Evolutionary conservation across 2,888 invertebrate genomes (phyloP), one percentile per base, ranked within the genome.

Genomic region (Synergus japonicus): DNA sequence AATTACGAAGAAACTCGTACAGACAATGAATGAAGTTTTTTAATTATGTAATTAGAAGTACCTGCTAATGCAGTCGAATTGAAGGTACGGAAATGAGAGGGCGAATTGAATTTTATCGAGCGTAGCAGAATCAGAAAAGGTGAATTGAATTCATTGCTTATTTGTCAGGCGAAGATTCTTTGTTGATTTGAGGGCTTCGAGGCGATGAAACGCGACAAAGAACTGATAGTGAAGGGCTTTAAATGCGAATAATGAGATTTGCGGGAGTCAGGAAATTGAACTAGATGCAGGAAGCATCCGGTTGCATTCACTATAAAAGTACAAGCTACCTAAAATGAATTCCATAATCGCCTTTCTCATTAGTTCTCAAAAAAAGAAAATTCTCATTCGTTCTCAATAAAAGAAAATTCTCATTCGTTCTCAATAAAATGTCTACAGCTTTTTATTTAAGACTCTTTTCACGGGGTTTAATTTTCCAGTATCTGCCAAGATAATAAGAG

Each of bases 231-330:
- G 10, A 64, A 73, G 46, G 80, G 73, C 63, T 64, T 78, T 80
- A 81, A 82, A 83, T 78, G 78, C 79, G 78, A 78, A 81, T 82
- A 83, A 83, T 82, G 81, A 82, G 80, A 82, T 83, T 83, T 79
- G 81, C 80, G 78, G 78, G 64, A 64, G 76, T 49, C 78, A 79
- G 83, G 80, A 80, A 83, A 81, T 83, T 81, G 79, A 80, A 83
- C 81, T 81, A 78, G 79, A 79, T 78, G 78, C 77, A 83, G 76
- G 83, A 81, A 83, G 81, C 76, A 44, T 67, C 67, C 46, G 22
- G 67, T 13, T 67, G 67, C 13, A 29, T 22, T 67, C 8, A 67
- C 0, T 13, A 29, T 18, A 67, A 12, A 67, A 15, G 4, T 49
- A 15, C 4, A 9, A 58, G 18, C 10, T 1, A 18, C 9, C 18